Evolutionary conservation across 2,888 invertebrate genomes (phyloP), one percentile per base, ranked within the genome.

Genomic region (Parelbella ahira): DNA sequence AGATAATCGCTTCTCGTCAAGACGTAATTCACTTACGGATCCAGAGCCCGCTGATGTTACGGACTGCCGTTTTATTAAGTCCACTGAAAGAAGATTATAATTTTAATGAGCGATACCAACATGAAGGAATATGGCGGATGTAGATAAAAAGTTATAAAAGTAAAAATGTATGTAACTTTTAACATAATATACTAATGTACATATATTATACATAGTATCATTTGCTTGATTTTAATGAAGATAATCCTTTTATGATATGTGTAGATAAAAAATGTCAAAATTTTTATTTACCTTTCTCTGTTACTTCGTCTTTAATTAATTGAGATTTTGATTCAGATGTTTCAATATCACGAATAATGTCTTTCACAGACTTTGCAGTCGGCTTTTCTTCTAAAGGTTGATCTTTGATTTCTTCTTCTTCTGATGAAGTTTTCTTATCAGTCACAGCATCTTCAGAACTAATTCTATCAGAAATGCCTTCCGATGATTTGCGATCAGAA

Each of bases 401-500:
- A 28, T 72, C 73, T 56, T 67, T 76, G 0, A 56, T 48, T 0
- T 55, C 63, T 29, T 80, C 80, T 51, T 87, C 87, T 59, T 88
- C 88, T 1, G 86, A 87, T 3, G 88, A 88, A 3, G 87, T 80
- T 45, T 88, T 88, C 50, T 88, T 88, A 45, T 87, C 88, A 3
- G 88, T 88, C 0, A 88, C 88, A 7, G 81, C 88, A 51, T 88
- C 88, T 68, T 88, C 88, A 5, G 88, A 88, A 48, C 87, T 87
- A 9, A 88, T 88, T 47, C 68, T 82, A 36, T 88, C 88, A 15
- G 88, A 88, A 45, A 87, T 69, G n/a, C 84, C 86, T 54, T 88
- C 88, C 1, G 88, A 88, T 24, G 87, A 88, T 55, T 88, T 88
- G 21, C 76, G 62, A 18, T 88, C 88, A 3, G 88, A 88, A 4